Evolutionary conservation across 2,113 vertebrate genomes (phyloP).

Genomic region (Acinonyx jubatus): DNA sequence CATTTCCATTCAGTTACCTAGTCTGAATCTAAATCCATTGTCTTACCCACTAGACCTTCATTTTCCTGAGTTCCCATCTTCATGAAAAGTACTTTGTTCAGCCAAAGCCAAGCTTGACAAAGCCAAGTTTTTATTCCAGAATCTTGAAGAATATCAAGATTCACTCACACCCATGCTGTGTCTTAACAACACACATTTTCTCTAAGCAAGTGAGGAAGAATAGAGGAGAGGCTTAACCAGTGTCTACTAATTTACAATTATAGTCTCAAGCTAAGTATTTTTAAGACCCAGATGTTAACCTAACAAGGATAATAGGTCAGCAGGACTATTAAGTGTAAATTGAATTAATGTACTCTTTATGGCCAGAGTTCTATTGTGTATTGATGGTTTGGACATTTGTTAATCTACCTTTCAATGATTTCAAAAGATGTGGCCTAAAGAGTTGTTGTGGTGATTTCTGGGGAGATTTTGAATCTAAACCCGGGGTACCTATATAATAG

Average conservation of each 20-base stretch:
- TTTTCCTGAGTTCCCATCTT: neutral
- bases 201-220: neutral
- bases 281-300: neutral
- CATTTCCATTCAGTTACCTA: neutral
- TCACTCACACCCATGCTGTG: neutral
- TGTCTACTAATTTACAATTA: neutral
- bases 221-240: neutral
- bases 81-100: neutral
- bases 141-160: neutral
- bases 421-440: neutral
- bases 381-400: neutral
- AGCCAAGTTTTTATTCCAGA: neutral
- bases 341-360: neutral
- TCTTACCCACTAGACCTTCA: neutral
- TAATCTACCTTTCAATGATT: neutral
- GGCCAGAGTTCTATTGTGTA: neutral
- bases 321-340: neutral
- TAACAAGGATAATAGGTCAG: neutral
- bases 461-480: neutral
- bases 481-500: neutral
- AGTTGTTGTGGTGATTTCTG: neutral
- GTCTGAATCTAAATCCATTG: neutral
- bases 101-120: neutral
- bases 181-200: neutral
- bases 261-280: neutral